Conservation (phyloP, 2,113 vertebrate species). For the Cepphus grylle region DNA sequence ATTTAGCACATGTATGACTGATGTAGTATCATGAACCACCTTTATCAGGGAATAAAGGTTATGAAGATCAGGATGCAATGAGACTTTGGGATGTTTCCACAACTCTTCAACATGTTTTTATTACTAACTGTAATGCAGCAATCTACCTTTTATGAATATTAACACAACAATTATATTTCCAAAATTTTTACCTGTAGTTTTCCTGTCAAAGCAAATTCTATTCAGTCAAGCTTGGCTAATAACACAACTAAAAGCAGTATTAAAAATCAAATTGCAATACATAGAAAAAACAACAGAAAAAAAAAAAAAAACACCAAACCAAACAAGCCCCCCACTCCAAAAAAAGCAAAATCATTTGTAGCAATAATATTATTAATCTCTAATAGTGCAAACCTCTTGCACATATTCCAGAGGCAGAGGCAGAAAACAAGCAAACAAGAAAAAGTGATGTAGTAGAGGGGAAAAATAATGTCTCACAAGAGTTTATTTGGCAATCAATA, state of each 20-base stretch:
- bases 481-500: constrained; percentile 7
- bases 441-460: not conserved
- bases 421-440: constrained; percentile 6
- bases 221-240: constrained; percentile 35
- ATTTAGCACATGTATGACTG: constrained; percentile 30
- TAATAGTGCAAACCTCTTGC: not conserved
- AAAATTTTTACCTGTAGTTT: constrained; percentile 33
- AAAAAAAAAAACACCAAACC: not conserved
- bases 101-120: constrained; percentile 40
- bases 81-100: constrained; percentile 33
- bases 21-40: constrained; percentile 20
- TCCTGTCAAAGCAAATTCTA: constrained; percentile 48
- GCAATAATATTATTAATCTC: not conserved
- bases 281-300: not conserved
- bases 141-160: constrained; percentile 32
- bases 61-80: constrained; percentile 35
- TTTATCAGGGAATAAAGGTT: constrained; percentile 55
- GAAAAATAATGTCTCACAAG: not conserved
- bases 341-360: not conserved
- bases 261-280: constrained; percentile 51
- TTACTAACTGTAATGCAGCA: constrained; percentile 26
- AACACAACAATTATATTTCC: constrained; percentile 40
- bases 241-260: not conserved
- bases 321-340: not conserved
- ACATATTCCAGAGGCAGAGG: not conserved